Evolutionary conservation across 2,888 invertebrate species (phyloP).

Genomic region (Hemicrepidius hirtus): DNA sequence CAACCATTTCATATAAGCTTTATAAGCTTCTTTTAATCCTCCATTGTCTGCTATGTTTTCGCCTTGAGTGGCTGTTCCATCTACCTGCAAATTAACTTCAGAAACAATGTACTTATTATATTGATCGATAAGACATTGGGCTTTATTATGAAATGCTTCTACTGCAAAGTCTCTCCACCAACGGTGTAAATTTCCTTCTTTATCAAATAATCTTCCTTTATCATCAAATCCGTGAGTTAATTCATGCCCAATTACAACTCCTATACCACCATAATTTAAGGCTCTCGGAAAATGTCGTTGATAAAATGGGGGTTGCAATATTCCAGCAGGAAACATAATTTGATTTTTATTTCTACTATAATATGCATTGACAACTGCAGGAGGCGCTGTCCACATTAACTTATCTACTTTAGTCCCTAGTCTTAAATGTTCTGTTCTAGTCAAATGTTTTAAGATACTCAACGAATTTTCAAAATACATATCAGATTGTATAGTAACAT

Average conservation of each 20-base stretch:
- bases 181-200: slow-evolving; percentile 90
- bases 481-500: slow-evolving; percentile 83
- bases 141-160: slow-evolving; percentile 82
- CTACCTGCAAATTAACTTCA: slow-evolving; percentile 84
- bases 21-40: slow-evolving; percentile 93
- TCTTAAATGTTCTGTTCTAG: slow-evolving; percentile 82
- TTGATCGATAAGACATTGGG: slow-evolving; percentile 89
- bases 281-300: slow-evolving; percentile 87
- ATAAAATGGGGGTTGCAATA: slow-evolving; percentile 96
- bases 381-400: slow-evolving; percentile 88
- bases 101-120: slow-evolving; percentile 88
- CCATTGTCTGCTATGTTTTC: slow-evolving; percentile 99
- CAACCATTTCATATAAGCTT: slow-evolving; percentile 88
- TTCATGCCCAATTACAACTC: slow-evolving; percentile 95
- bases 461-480: slow-evolving; percentile 89
- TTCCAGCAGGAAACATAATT: slow-evolving; percentile 96
- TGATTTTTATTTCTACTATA: slow-evolving; percentile 97
- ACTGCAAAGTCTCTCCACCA: slow-evolving; percentile 90
- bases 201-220: slow-evolving; percentile 93
- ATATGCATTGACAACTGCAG: slow-evolving; percentile 95
- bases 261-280: slow-evolving; percentile 91
- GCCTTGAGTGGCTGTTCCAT: slow-evolving; percentile 87
- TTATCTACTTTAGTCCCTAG: slow-evolving; percentile 85
- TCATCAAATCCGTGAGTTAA: slow-evolving; percentile 95
- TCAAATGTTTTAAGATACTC: slow-evolving; percentile 82